phyloP scores from a whole-genome alignment of 2,113 vertebrate genomes.

The Opisthocomus hoazin region DNA sequence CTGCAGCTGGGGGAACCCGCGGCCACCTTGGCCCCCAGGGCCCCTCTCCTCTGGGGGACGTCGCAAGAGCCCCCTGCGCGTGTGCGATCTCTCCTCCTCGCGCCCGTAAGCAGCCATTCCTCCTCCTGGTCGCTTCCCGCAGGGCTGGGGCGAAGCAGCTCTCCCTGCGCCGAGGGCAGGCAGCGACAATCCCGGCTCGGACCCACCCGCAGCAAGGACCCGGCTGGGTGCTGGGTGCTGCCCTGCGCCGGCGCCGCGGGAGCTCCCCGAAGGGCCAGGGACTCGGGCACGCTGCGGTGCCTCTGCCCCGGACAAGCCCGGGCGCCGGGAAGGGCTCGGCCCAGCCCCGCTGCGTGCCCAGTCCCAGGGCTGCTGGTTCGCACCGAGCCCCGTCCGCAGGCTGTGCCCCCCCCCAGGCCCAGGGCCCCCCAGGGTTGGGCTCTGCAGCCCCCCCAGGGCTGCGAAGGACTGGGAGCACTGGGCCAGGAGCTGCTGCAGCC shows the following conservation, averaged over 20 bases:
- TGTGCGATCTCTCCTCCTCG: not conserved
- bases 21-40: not conserved
- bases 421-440: not conserved
- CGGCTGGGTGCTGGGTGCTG: not conserved
- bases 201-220: not conserved
- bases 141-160: not conserved
- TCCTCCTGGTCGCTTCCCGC: not conserved
- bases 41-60: not conserved
- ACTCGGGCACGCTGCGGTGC: fast-evolving
- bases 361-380: not conserved
- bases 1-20: not conserved
- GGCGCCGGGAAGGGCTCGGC: fast-evolving
- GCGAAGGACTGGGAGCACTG: not conserved
- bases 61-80: not conserved
- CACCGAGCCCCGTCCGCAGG: fast-evolving
- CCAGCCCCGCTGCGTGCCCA: not conserved
- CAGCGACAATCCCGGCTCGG: not conserved
- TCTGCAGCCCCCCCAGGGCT: not conserved
- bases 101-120: not conserved
- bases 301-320: not conserved
- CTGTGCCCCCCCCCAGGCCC: not conserved
- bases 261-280: not conserved
- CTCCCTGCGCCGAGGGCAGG: not conserved
- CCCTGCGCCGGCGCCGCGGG: not conserved
- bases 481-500: not conserved